Conservation (phyloP, 2,888 invertebrate species). For the Ernsta delagoae region DNA sequence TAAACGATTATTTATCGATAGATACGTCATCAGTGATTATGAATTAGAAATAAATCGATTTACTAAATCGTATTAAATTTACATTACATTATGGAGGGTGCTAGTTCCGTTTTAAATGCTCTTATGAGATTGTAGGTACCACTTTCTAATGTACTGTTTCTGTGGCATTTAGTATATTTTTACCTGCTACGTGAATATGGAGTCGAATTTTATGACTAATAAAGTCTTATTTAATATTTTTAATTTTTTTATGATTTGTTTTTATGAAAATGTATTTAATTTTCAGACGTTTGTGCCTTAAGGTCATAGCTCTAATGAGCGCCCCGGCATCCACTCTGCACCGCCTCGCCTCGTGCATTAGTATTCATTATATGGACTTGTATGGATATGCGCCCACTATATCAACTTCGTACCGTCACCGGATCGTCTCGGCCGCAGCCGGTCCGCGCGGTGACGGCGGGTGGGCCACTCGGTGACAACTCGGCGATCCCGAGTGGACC, state of each 20-base stretch:
- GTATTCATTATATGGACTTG: too few relatives aligned
- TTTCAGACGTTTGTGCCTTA: neutral
- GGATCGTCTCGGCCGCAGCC: too few relatives aligned
- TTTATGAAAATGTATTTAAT: neutral
- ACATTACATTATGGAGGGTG: conserved; percentile 24
- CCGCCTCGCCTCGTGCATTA: too few relatives aligned
- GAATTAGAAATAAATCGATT: conserved; percentile 1
- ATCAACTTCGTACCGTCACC: too few relatives aligned
- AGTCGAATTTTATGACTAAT: conserved; percentile 24
- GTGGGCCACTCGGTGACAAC: too few relatives aligned
- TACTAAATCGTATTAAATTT: conserved; percentile 5
- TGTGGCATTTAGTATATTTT: conserved; percentile 65
- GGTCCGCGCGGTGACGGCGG: too few relatives aligned
- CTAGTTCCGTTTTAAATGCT: conserved; percentile 42
- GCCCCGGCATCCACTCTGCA: too few relatives aligned
- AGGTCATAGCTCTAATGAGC: too few relatives aligned
- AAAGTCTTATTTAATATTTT: neutral
- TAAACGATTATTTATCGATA: conserved; percentile 19
- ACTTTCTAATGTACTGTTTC: conserved; percentile 45
- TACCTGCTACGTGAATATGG: conserved; percentile 29
- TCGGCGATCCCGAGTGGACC: too few relatives aligned
- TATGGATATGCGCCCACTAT: too few relatives aligned
- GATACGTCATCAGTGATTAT: conserved; percentile 10
- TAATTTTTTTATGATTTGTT: neutral
- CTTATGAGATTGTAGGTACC: conserved; percentile 46